These are phyloP conservation scores for Patella pellucida DNA, from an alignment of 2,888 invertebrate species.

Conservation along the genomic window DNA sequence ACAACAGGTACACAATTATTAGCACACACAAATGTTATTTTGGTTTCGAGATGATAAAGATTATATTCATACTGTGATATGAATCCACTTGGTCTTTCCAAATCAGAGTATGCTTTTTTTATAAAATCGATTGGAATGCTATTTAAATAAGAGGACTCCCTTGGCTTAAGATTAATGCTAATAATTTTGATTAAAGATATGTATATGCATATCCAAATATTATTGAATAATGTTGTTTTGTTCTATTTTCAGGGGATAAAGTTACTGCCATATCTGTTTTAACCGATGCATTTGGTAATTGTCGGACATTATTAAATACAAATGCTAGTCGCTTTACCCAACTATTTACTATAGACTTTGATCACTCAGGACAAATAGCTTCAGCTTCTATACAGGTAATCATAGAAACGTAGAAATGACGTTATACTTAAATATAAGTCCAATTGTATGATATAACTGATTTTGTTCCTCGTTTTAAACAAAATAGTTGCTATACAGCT, in stretches of 20 bases:
- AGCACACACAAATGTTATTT: too few species aligned
- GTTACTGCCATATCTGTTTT: constrained; percentile 86
- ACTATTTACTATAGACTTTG: constrained; percentile 93
- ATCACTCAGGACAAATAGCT: constrained; percentile 90
- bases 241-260: constrained; percentile 80
- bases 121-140: neutral
- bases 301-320: constrained; percentile 85
- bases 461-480: too few species aligned
- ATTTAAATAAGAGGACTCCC: neutral
- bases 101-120: neutral
- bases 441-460: too few species aligned
- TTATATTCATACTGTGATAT: too few species aligned
- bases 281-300: constrained; percentile 91
- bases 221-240: neutral
- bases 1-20: too few species aligned
- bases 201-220: neutral
- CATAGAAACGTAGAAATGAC: too few species aligned
- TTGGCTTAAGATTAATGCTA: too few species aligned
- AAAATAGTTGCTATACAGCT: too few species aligned
- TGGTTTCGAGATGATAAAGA: too few species aligned
- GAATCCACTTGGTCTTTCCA: too few species aligned
- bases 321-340: constrained; percentile 93
- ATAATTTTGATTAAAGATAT: neutral
- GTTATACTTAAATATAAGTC: too few species aligned
- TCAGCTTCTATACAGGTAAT: constrained; percentile 88